A percentile compares a stretch with the other conserved stretches of the same genome.
Conservation (phyloP, 2,113 vertebrate genomes). For the Ciconia maguari region DNA sequence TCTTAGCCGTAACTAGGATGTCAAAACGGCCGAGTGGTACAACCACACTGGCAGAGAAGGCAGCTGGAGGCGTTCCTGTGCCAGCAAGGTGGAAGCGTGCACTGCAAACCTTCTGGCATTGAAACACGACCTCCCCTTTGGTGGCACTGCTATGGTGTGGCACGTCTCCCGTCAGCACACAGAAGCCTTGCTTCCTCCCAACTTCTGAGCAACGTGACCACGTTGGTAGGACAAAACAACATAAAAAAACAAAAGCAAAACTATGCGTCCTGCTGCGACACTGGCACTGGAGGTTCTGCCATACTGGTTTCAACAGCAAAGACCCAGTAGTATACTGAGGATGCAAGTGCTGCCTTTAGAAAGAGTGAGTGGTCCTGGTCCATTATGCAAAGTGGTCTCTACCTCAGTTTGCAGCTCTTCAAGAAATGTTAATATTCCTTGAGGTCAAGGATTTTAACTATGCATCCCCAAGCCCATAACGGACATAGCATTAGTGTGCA, state of each 20-base stretch:
- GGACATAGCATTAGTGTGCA: not conserved
- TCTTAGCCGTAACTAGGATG: not conserved
- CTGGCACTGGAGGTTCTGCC: not conserved
- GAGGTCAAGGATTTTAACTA: not conserved
- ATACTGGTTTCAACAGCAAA: not conserved
- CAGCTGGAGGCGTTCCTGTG: not conserved
- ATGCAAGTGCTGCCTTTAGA: not conserved
- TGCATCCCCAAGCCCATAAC: fast-evolving
- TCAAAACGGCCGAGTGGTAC: fast-evolving
- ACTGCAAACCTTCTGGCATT: not conserved
- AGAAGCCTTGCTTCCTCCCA: not conserved
- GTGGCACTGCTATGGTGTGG: fast-evolving
- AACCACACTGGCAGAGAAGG: fast-evolving
- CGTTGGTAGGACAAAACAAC: fast-evolving
- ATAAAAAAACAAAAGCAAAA: not conserved
- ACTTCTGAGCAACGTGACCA: not conserved
- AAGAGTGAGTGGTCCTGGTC: fast-evolving
- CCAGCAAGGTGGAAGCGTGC: not conserved
- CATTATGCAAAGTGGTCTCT: not conserved
- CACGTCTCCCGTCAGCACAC: not conserved
- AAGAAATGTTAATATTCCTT: not conserved
- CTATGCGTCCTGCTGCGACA: not conserved
- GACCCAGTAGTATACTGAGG: not conserved
- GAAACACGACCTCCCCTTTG: fast-evolving
- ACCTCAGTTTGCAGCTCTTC: not conserved